These are phyloP conservation scores for Eupithecia vulgata DNA, from an alignment of 2,888 invertebrate species.

Conservation along the genomic window DNA sequence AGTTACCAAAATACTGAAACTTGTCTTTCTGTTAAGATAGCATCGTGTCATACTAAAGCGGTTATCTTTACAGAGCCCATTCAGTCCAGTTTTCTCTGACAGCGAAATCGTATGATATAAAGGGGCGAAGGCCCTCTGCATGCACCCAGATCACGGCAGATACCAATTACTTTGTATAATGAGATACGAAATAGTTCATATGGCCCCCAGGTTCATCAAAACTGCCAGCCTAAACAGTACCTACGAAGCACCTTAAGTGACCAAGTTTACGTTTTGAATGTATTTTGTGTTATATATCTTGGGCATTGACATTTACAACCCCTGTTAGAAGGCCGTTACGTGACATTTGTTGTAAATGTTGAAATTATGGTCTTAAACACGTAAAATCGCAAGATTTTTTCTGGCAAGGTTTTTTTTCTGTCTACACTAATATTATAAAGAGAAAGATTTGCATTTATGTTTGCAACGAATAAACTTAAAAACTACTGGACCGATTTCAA, in stretches of 20 bases:
- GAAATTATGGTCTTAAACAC: neutral
- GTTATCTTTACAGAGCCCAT: too few relatives aligned
- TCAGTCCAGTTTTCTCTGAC: neutral
- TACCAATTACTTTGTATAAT: slow-evolving; percentile 13
- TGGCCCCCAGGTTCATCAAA: slow-evolving; percentile 6
- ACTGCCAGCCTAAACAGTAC: neutral
- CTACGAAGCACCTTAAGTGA: slow-evolving; percentile 1
- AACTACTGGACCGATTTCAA: too few relatives aligned
- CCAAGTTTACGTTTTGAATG: neutral
- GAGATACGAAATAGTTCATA: slow-evolving; percentile 15
- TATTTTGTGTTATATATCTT: neutral
- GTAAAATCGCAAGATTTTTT: neutral
- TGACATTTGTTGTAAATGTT: slow-evolving; percentile 2
- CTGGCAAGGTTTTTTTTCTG: too few relatives aligned
- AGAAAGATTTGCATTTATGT: too few relatives aligned
- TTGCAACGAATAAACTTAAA: too few relatives aligned
- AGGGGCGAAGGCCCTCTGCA: neutral
- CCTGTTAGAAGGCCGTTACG: neutral
- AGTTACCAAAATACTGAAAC: too few relatives aligned
- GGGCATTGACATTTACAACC: neutral
- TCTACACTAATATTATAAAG: too few relatives aligned
- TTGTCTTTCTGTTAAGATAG: too few relatives aligned
- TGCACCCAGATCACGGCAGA: slow-evolving; percentile 19
- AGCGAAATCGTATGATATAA: slow-evolving; percentile 5
- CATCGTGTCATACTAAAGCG: too few relatives aligned